Evolutionary conservation across 2,888 invertebrate genomes (phyloP), one percentile per base, ranked within the genome.

Genomic region (Standfussiana lucernea): DNA sequence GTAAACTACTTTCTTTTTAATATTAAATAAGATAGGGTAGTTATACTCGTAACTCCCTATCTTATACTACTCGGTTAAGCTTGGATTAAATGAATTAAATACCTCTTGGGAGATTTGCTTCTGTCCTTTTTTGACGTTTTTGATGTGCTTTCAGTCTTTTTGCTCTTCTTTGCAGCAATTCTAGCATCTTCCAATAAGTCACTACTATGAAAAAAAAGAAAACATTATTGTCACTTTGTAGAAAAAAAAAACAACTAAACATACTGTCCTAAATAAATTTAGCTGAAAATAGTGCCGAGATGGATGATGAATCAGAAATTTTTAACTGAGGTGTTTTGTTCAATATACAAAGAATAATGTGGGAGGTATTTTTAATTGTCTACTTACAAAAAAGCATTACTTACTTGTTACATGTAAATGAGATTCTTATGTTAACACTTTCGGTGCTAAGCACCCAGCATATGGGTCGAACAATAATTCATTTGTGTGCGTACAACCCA

Each of bases 71-170:
- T n/a, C n/a, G n/a, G n/a, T n/a, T n/a, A n/a, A n/a, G n/a, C n/a
- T n/a, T n/a, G n/a, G n/a, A n/a, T n/a, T n/a, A n/a, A n/a, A n/a
- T n/a, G n/a, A n/a, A n/a, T n/a, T n/a, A n/a, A n/a, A n/a, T n/a
- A n/a, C 95, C 95, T 93, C 88, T 92, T 95, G 21, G 85, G 91
- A 75, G 95, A 93, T 91, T 87, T 92, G 83, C 95, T 96, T 69
- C 89, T 90, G 5, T 94, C 92, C 83, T 72, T 90, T 32, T 82
- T 89, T 77, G 93, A 92, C 56, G 95, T 89, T 83, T 95, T 95
- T 37, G 92, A 88, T 65, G 91, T 86, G 45, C 74, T 91, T 79
- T 94, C 94, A 72, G 88, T 50, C 72, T 85, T 85, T 88, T 93
- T 95, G 80, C 81, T 92, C 79, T 91, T 93, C 85, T 90, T 94